phyloP scores from a whole-genome alignment of 2,888 invertebrate species.

The Ellobium chinense region DNA sequence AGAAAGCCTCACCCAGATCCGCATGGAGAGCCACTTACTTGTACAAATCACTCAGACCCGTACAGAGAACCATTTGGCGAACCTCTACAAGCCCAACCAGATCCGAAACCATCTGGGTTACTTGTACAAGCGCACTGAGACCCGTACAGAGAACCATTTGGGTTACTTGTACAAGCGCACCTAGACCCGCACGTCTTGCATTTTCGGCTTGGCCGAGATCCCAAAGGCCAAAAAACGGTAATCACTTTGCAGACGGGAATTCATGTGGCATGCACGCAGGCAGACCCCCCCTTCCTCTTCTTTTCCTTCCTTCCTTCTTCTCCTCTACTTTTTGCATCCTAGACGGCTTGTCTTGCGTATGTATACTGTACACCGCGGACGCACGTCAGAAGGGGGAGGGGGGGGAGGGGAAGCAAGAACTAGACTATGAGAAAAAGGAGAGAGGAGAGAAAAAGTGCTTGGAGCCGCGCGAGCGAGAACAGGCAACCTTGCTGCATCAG shows the following conservation, averaged over 20 bases:
- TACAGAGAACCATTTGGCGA: too few species aligned
- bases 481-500: conserved; percentile 20
- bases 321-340: not conserved
- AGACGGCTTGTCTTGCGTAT: not conserved
- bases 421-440: not conserved
- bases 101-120: too few species aligned
- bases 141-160: too few species aligned
- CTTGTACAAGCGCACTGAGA: too few species aligned
- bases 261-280: conserved; percentile 16
- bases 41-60: too few species aligned
- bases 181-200: not conserved
- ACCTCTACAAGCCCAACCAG: too few species aligned
- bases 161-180: not conserved
- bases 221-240: conserved; percentile 1
- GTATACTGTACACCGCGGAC: not conserved
- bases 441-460: not conserved
- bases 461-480: not conserved
- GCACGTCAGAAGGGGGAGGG: not conserved
- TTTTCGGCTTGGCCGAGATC: conserved; percentile 6
- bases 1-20: too few species aligned
- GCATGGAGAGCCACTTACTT: too few species aligned
- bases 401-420: not conserved
- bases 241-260: conserved; percentile 8
- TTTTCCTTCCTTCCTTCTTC: not conserved
- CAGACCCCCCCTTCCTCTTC: not conserved